Evolutionary conservation across 2,888 invertebrate species (phyloP), one percentile per base, ranked within the genome.

Genomic region (Micropterix aruncella): DNA sequence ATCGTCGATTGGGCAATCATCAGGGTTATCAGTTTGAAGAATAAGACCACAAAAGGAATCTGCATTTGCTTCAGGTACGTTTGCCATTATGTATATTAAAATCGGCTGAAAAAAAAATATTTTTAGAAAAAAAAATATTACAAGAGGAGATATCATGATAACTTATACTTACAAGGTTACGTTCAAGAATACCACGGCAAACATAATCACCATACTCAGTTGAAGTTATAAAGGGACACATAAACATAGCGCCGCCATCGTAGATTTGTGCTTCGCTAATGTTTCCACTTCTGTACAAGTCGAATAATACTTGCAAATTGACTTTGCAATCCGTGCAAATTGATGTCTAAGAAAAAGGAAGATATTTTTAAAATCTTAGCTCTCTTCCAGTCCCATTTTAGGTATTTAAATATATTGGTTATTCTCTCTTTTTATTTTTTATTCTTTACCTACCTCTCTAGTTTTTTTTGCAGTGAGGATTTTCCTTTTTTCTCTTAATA

Each of bases 91-190:
- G 55, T 77, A 73, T n/a, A 71, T 55, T 18, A 78, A 52, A 14
- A 75, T 72, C 12, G 75, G 77, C 77, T 82, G 57, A 40, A 68
- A n/a, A n/a, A n/a, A n/a, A n/a, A n/a, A n/a, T n/a, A n/a, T n/a
- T n/a, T n/a, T n/a, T n/a, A n/a, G n/a, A n/a, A n/a, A n/a, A n/a
- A n/a, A n/a, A n/a, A n/a, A n/a, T n/a, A n/a, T n/a, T n/a, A n/a
- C n/a, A n/a, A n/a, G n/a, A n/a, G n/a, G n/a, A n/a, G n/a, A n/a
- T n/a, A n/a, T n/a, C n/a, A n/a, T n/a, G n/a, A n/a, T n/a, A n/a
- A n/a, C n/a, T n/a, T n/a, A n/a, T n/a, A n/a, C n/a, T 62, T 65
- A 83, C 83, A 59, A 74, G 56, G 55, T 83, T 79, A 3, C 75
- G 59, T 19, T 65, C 61, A 3, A 82, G 59, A 16, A 77, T 60